phyloP scores from a whole-genome alignment of 23 tunicate genomes.

The Phallusia fumigata region DNA sequence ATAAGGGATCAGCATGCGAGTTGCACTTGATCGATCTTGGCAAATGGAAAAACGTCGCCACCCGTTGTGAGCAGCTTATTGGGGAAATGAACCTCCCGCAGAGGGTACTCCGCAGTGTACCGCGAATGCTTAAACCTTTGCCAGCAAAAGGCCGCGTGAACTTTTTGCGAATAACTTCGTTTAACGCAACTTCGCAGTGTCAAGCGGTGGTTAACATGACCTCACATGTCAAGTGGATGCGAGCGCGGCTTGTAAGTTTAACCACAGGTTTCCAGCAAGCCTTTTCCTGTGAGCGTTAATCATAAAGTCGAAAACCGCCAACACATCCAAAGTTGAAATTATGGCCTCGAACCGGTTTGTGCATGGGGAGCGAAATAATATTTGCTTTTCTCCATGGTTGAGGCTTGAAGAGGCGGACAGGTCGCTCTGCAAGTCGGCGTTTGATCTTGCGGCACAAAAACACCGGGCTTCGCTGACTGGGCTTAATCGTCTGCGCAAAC shows the following conservation, averaged over 20 bases:
- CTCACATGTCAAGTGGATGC: no score
- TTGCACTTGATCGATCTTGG: slow-evolving; percentile 7
- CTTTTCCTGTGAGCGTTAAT: no score
- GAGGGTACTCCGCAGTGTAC: not conserved
- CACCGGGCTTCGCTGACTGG: not conserved
- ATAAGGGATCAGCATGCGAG: not conserved
- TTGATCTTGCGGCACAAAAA: not conserved
- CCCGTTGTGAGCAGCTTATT: slow-evolving; percentile 7
- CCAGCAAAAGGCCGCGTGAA: no score
- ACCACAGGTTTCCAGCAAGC: no score
- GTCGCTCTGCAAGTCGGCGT: not conserved
- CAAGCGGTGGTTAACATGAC: no score
- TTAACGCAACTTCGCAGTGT: no score
- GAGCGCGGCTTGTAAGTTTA: no score
- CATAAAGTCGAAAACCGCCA: no score
- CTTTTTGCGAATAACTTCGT: no score
- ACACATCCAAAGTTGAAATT: no score
- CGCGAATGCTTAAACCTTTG: no score
- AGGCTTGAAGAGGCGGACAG: not conserved
- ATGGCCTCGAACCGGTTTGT: no score
- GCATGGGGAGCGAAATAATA: not conserved
- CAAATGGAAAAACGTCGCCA: not conserved
- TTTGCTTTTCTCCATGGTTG: not conserved
- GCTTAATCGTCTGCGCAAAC: not conserved
- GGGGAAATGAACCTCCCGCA: slow-evolving; percentile 1